Conservation (phyloP, 2,888 invertebrate species). For the Eudasyphora cyanicolor region DNA sequence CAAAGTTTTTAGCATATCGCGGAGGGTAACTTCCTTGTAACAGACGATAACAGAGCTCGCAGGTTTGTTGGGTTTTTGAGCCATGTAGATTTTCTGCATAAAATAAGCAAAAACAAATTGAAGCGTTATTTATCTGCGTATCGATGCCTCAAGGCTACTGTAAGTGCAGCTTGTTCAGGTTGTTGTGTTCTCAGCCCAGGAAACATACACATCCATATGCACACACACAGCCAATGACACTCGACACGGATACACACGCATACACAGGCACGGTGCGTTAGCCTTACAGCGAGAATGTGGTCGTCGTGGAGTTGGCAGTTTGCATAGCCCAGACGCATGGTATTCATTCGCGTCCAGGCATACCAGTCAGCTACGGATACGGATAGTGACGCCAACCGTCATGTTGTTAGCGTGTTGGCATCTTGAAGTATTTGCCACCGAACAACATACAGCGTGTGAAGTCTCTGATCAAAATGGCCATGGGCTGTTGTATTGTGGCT, state of each 20-base stretch:
- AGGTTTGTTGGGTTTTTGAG: no score
- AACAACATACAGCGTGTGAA: constrained; percentile 62
- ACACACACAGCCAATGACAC: neutral
- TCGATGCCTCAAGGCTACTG: constrained; percentile 66
- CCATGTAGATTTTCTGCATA: constrained; percentile 33
- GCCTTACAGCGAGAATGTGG: constrained; percentile 10
- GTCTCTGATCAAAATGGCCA: constrained; percentile 56
- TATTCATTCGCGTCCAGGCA: constrained; percentile 15
- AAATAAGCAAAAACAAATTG: constrained; percentile 62
- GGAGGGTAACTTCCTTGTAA: no score
- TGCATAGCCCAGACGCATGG: constrained; percentile 45
- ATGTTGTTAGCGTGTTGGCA: constrained; percentile 66
- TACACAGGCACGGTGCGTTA: constrained; percentile 24
- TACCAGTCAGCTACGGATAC: constrained; percentile 9
- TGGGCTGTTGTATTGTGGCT: constrained; percentile 36
- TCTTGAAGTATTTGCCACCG: constrained; percentile 66
- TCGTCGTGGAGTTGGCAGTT: constrained; percentile 23
- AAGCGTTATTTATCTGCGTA: constrained; percentile 64
- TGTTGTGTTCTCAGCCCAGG: constrained; percentile 28
- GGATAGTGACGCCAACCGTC: constrained; percentile 62
- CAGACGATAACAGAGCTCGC: no score
- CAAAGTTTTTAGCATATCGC: neutral
- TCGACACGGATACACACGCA: neutral
- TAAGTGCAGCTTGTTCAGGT: constrained; percentile 61
- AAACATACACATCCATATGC: no score